phyloP scores from a whole-genome alignment of 2,888 invertebrate species.

The Hartigia nigra region DNA sequence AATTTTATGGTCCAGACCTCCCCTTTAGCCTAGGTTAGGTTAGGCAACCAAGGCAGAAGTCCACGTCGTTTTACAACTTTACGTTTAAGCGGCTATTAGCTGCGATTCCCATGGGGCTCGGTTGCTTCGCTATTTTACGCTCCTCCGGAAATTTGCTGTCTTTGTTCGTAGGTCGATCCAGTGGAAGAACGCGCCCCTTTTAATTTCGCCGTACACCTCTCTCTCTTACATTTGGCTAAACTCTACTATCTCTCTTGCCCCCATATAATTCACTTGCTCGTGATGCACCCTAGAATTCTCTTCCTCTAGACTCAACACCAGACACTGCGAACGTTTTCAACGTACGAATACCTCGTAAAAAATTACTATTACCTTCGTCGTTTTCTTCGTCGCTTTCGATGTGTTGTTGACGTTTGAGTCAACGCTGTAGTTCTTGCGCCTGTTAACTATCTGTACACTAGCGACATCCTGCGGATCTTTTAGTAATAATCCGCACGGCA shows the following conservation, averaged over 20 bases:
- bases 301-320: background rate
- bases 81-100: constrained; percentile 15
- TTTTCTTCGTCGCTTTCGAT: background rate
- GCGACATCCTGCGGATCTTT: background rate
- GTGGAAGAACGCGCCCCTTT: constrained; percentile 41
- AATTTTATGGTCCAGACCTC: too few species aligned
- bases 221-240: background rate
- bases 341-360: background rate
- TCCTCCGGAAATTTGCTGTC: constrained; percentile 35
- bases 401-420: background rate
- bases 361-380: background rate
- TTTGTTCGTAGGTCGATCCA: constrained; percentile 45
- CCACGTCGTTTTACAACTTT: constrained; percentile 8
- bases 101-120: constrained; percentile 8
- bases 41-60: constrained; percentile 39
- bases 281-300: background rate
- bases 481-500: background rate
- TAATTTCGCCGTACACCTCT: constrained; percentile 25
- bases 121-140: constrained; percentile 32
- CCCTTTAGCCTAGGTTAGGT: constrained; percentile 5
- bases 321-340: background rate
- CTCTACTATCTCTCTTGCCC: background rate
- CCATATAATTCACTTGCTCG: background rate
- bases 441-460: background rate
- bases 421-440: background rate